Conservation (phyloP, 2,113 vertebrate species). For the Illadopsis cleaveri region DNA sequence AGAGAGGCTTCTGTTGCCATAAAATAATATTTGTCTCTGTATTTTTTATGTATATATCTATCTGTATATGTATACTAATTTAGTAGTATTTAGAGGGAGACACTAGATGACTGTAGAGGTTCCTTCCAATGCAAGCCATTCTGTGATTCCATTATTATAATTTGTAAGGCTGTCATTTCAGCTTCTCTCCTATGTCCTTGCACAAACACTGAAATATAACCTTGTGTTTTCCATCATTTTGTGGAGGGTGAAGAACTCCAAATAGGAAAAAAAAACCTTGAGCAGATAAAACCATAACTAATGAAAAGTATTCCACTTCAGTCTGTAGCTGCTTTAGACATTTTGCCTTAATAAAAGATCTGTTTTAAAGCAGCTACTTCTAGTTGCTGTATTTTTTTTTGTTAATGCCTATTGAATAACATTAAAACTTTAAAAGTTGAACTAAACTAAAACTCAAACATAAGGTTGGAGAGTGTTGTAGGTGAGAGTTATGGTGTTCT, state of each 20-base stretch:
- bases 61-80: neutral
- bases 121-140: neutral
- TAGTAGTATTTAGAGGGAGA: neutral
- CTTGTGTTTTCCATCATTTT: neutral
- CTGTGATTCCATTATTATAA: neutral
- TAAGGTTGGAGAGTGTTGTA: neutral
- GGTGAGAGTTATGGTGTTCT: neutral
- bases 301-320: neutral
- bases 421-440: neutral
- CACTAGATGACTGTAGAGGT: neutral
- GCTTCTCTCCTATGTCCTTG: neutral
- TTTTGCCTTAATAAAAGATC: neutral
- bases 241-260: neutral
- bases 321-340: neutral
- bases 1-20: neutral
- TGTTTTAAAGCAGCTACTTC: neutral
- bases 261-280: neutral
- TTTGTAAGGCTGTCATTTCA: neutral
- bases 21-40: neutral
- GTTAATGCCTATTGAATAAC: neutral
- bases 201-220: neutral
- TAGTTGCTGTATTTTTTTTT: neutral
- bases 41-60: neutral
- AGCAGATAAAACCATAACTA: neutral
- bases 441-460: neutral